Conservation (phyloP, 2,888 invertebrate genomes). For the Salticus scenicus region DNA sequence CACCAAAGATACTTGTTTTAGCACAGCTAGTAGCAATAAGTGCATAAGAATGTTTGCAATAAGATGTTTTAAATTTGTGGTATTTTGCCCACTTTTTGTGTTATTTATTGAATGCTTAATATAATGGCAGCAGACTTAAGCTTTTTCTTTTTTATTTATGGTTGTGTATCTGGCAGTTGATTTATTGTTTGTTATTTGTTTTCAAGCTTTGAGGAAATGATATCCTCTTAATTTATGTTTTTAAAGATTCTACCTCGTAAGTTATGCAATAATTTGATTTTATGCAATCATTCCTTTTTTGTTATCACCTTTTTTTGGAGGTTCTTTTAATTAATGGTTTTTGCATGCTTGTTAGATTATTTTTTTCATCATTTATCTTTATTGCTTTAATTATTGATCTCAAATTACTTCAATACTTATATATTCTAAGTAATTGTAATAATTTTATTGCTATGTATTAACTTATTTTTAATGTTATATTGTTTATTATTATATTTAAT, state of each 20-base stretch:
- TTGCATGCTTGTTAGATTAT: constrained; percentile 54
- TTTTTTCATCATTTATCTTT: constrained; percentile 36
- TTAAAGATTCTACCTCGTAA: constrained; percentile 65
- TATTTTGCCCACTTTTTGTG: constrained; percentile 46
- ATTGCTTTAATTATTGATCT: constrained; percentile 55
- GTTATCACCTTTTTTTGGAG: constrained; percentile 48
- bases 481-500: constrained; percentile 48
- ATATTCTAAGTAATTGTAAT: constrained; percentile 57
- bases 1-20: constrained; percentile 57
- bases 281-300: constrained; percentile 69
- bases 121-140: constrained; percentile 67
- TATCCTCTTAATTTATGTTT: constrained; percentile 58
- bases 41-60: constrained; percentile 48
- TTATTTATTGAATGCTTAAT: constrained; percentile 56
- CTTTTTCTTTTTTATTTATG: constrained; percentile 56
- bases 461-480: constrained; percentile 55
- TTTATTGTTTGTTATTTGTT: constrained; percentile 68
- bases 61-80: constrained; percentile 54
- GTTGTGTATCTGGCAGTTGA: constrained; percentile 69
- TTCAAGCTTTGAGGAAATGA: constrained; percentile 38
- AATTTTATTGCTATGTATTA: constrained; percentile 56
- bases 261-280: constrained; percentile 63
- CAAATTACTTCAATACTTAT: constrained; percentile 59
- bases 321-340: constrained; percentile 49
- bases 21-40: constrained; percentile 51